phyloP scores from a whole-genome alignment of 2,113 vertebrate genomes.

The Oryzias curvinotus region DNA sequence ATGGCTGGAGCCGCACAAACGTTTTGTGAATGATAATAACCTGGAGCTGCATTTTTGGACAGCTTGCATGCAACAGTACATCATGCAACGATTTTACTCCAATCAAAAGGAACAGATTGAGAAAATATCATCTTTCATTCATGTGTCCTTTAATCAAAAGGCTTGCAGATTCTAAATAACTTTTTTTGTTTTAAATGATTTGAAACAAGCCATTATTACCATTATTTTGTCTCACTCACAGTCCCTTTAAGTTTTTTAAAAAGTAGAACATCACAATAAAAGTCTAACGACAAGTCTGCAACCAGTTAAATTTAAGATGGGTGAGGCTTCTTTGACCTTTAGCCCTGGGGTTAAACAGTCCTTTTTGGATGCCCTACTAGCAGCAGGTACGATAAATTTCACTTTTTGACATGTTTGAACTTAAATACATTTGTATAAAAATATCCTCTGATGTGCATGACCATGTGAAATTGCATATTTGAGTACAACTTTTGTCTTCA shows the following conservation, averaged over 20 bases:
- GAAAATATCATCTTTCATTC: too few species aligned
- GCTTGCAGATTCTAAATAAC: too few species aligned
- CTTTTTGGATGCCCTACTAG: not conserved
- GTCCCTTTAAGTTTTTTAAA: not conserved
- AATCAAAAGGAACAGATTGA: too few species aligned
- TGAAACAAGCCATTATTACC: not conserved
- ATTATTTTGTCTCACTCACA: not conserved
- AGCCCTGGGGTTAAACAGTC: not conserved
- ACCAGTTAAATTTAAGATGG: slow-evolving; percentile 2
- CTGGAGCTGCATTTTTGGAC: too few species aligned
- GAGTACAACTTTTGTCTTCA: not conserved
- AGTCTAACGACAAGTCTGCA: not conserved
- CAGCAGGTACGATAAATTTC: not conserved
- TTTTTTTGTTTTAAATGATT: too few species aligned
- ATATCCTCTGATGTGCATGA: not conserved
- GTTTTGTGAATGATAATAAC: too few species aligned
- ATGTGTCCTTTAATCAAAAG: too few species aligned
- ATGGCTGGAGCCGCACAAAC: too few species aligned
- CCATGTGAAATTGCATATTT: not conserved
- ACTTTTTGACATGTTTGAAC: not conserved
- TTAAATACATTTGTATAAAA: slow-evolving; percentile 8
- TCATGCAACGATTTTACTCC: too few species aligned
- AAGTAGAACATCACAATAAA: not conserved
- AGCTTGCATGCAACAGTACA: too few species aligned
- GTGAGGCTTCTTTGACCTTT: not conserved